Conservation (phyloP, 2,888 invertebrate species). For the Endomychus coccineus region DNA sequence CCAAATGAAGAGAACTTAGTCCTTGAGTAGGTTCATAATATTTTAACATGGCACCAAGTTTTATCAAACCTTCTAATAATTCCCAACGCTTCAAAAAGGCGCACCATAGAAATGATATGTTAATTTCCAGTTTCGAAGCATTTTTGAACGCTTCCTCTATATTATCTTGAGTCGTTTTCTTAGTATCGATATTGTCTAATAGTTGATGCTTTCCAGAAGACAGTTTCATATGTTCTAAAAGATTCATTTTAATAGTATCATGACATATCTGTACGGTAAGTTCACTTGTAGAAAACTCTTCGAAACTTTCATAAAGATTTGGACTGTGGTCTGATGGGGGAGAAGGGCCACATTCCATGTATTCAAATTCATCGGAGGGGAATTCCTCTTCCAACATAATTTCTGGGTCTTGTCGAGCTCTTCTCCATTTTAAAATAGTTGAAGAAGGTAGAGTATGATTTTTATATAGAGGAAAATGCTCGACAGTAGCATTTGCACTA, state of each 20-base stretch:
- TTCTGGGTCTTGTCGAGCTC: conserved; percentile 35
- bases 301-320: conserved; percentile 74
- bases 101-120: conserved; percentile 65
- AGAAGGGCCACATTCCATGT: conserved; percentile 72
- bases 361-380: conserved; percentile 64
- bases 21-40: conserved; percentile 66
- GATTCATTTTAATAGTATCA: conserved; percentile 65
- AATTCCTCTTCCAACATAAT: conserved; percentile 56
- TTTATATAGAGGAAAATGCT: conserved; percentile 39
- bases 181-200: conserved; percentile 67
- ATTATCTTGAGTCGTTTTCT: conserved; percentile 54
- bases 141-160: conserved; percentile 46
- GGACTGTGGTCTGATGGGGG: conserved; percentile 76
- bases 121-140: conserved; percentile 60
- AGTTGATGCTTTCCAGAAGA: conserved; percentile 60
- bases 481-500: conserved; percentile 41
- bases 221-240: conserved; percentile 65
- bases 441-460: conserved; percentile 28
- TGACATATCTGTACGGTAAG: conserved; percentile 64
- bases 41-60: conserved; percentile 61
- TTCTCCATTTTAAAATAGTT: conserved; percentile 33
- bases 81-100: conserved; percentile 65
- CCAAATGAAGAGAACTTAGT: conserved; percentile 66
- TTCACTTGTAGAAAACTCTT: conserved; percentile 56
- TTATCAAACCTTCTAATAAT: conserved; percentile 55